phyloP scores from a whole-genome alignment of 2,888 invertebrate species.

The Blastobasis lacticolella region DNA sequence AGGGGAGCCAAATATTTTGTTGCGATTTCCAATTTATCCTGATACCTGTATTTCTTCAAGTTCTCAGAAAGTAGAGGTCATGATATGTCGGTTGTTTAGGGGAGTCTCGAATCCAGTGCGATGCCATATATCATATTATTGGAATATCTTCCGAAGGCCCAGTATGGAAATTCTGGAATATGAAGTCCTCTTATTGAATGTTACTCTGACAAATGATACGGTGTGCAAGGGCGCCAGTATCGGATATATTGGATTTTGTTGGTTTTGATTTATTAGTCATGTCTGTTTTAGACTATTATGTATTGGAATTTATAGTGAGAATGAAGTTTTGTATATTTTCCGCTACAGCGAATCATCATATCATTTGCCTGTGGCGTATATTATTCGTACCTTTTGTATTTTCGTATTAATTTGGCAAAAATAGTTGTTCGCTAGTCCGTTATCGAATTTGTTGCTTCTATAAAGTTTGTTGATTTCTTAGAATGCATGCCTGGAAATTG shows the following conservation, averaged over 20 bases:
- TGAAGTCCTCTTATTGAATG: slow-evolving; percentile 57
- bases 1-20: slow-evolving; percentile 50
- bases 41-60: neutral
- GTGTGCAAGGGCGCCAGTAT: slow-evolving; percentile 24
- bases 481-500: too few relatives aligned
- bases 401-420: too few relatives aligned
- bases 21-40: slow-evolving; percentile 23
- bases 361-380: too few relatives aligned
- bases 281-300: too few relatives aligned
- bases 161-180: slow-evolving; percentile 24
- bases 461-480: too few relatives aligned
- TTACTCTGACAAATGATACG: slow-evolving; percentile 62
- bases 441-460: too few relatives aligned
- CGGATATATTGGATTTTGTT: slow-evolving; percentile 29
- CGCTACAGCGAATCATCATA: too few relatives aligned
- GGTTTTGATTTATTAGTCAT: slow-evolving; percentile 1
- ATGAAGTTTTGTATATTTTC: too few relatives aligned
- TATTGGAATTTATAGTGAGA: too few relatives aligned
- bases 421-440: too few relatives aligned
- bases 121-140: slow-evolving; percentile 67
- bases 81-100: slow-evolving; percentile 16
- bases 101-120: slow-evolving; percentile 41
- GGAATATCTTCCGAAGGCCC: slow-evolving; percentile 48
- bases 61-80: slow-evolving; percentile 8
- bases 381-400: too few relatives aligned